phyloP scores from a whole-genome alignment of 2,797 vertebrate genomes.

The Myotis vivesi region DNA sequence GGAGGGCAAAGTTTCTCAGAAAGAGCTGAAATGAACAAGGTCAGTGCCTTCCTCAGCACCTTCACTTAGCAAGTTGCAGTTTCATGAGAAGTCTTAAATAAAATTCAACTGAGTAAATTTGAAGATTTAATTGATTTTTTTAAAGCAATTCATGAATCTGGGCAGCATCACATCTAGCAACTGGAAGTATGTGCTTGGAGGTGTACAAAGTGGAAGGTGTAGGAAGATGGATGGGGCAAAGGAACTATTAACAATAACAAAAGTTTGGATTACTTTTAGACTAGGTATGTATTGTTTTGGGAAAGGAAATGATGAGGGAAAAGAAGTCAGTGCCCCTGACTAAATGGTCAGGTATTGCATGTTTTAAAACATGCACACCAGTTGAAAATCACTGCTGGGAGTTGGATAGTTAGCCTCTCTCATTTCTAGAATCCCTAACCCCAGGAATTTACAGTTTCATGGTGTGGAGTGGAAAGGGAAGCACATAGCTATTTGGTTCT shows the following conservation, averaged over 20 bases:
- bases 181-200: not conserved
- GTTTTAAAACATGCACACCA: not conserved
- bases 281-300: not conserved
- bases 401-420: not conserved
- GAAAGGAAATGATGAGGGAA: not conserved
- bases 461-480: not conserved
- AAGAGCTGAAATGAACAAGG: constrained; percentile 19
- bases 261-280: not conserved
- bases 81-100: not conserved
- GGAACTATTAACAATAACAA: not conserved
- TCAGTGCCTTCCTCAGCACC: not conserved
- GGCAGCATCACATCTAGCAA: not conserved
- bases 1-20: not conserved
- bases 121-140: not conserved
- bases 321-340: not conserved
- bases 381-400: not conserved
- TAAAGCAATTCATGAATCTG: not conserved
- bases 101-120: not conserved
- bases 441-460: not conserved
- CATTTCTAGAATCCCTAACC: not conserved
- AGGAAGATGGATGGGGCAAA: not conserved
- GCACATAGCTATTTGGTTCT: not conserved
- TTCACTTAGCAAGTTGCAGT: not conserved
- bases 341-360: not conserved
- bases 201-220: not conserved